Conservation (phyloP, 2,888 invertebrate genomes). For the Hirtodrosophila alboralis region DNA sequence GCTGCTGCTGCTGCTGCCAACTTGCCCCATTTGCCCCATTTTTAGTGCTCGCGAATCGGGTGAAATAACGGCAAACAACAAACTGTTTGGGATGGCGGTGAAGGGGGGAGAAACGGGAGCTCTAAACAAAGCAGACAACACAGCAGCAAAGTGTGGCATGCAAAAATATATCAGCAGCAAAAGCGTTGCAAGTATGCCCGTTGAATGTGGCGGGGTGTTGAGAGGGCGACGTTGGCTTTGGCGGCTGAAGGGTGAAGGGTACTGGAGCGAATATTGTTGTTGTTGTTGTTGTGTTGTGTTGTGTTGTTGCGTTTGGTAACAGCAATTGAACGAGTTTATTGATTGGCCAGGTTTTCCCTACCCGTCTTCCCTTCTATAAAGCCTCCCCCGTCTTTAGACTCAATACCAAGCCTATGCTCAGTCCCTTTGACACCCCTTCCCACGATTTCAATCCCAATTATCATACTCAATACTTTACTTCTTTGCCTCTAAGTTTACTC, state of each 20-base stretch:
- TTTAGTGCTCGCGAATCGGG: conserved; percentile 45
- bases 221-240: too few relatives aligned
- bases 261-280: conserved; percentile 40
- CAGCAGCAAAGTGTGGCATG: conserved; percentile 54
- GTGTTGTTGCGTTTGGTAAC: conserved; percentile 44
- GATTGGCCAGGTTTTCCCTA: conserved; percentile 41
- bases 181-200: conserved; percentile 23
- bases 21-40: conserved; percentile 46
- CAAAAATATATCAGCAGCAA: conserved; percentile 51
- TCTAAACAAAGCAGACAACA: conserved; percentile 57
- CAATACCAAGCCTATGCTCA: not conserved
- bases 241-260: conserved; percentile 27
- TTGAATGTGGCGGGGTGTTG: too few relatives aligned
- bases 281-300: too few relatives aligned
- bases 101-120: conserved; percentile 18
- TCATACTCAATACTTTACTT: not conserved
- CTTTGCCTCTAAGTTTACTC: not conserved
- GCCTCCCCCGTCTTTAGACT: too few relatives aligned
- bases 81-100: conserved; percentile 2
- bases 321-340: conserved; percentile 54
- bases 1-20: conserved; percentile 23
- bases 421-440: not conserved
- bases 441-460: not conserved
- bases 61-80: conserved; percentile 12
- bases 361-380: too few relatives aligned